Evolutionary conservation across 2,797 vertebrate species (phyloP).

Genomic region (Amniataba percoides): DNA sequence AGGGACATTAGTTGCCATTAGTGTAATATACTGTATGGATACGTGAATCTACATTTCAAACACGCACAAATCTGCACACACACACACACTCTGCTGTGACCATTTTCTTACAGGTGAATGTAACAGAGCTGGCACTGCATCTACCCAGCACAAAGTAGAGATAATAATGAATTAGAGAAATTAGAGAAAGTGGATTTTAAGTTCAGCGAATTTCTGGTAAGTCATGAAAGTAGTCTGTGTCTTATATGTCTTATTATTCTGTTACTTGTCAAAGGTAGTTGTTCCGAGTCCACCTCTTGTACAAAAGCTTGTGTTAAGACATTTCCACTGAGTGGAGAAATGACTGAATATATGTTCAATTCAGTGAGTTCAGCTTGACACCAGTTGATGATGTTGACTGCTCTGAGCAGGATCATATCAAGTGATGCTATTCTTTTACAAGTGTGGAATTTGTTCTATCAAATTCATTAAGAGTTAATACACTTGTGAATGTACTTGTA

Average conservation of each 20-base stretch:
- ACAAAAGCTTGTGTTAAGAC: neutral
- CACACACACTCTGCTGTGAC: neutral
- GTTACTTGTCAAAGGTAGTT: neutral
- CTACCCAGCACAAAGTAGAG: no score
- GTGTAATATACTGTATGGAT: conserved; percentile 13
- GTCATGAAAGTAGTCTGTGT: neutral
- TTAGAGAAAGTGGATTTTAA: neutral
- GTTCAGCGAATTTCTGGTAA: neutral
- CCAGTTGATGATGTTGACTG: neutral
- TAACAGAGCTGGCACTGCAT: neutral
- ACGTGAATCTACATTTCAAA: neutral
- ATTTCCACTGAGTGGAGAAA: neutral
- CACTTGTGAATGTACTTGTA: neutral
- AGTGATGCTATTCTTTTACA: neutral
- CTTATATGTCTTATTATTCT: neutral
- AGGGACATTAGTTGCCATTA: conserved; percentile 18
- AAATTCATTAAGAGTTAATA: neutral
- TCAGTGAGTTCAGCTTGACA: conserved; percentile 5
- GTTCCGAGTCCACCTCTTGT: neutral
- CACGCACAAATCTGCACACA: neutral
- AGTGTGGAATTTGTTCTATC: neutral
- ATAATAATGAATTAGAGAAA: neutral
- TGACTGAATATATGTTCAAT: neutral
- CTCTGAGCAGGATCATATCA: neutral
- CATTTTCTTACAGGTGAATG: neutral